Base-by-base conservation (phyloP, 2,888 invertebrate species). In the Harpalus rubripes region DNA sequence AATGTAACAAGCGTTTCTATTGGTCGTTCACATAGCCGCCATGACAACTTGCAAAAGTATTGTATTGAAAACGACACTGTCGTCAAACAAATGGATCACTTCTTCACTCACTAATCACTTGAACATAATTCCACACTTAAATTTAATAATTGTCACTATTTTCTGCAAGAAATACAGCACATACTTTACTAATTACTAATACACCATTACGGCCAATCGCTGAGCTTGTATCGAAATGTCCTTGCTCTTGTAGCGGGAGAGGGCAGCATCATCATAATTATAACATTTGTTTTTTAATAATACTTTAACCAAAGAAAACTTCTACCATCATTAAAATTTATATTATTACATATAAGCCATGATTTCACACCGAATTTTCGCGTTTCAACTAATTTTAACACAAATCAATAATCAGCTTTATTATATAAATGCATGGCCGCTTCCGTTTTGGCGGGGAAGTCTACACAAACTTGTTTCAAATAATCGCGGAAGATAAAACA, bases 11-110 rank as follows among this genome's bases (percentile, higher is more conserved):
- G 92, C 92, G 91, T 92, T 94, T 93, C 93, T 92, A 95, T 95
- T 95, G 95, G 95, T 93, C 92, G 92, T 92, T 92, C 91, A 90
- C 87, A 90, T 90, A 91, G 93, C 94, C 94, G 95, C 95, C 95
- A 95, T 95, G 93, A 89, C 92, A 91, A 89, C 89, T 92, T 88
- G 91, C 92, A 85, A 79, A 80, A 72, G 44, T 58, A 72, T 85
- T 68, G 68, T 41, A 68, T 68, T 80, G 18, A 80, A 72, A 68
- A 72, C 16, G 18, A 85, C 58, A 85, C 72, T 68, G 68, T 80
- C 65, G 78, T 44, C 16, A 58, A 80, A 85, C 72, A 85, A 79
- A 85, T 16, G 56, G 52, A 58, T 61, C 78, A 18, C 59, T 61
- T 84, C 7, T 84, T 84, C 65, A 78, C 44, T 61, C 18, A 41